These are phyloP conservation scores for Littorina saxatilis DNA, from an alignment of 1,140 invertebrate genomes.

Conservation along the genomic window DNA sequence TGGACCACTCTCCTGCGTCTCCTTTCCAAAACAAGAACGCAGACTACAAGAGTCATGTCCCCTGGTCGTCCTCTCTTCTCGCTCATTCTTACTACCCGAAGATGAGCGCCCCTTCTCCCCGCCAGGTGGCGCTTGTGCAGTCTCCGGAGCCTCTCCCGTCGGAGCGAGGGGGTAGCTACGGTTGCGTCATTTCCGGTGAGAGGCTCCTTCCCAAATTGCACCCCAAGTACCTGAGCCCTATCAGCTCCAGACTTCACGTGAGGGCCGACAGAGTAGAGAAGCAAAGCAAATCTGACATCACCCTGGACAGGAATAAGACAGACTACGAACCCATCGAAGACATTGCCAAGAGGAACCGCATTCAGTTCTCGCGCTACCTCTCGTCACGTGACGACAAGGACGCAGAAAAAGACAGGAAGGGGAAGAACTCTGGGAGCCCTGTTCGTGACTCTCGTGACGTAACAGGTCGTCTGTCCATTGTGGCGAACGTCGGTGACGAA, in stretches of 20 bases:
- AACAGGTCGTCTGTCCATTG: not conserved
- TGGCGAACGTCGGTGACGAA: not conserved
- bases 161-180: not conserved
- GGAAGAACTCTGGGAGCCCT: not conserved
- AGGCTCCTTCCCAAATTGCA: slow-evolving; percentile 33
- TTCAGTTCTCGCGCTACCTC: slow-evolving; percentile 41
- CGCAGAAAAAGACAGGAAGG: not conserved
- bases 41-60: slow-evolving; percentile 33
- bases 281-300: slow-evolving; percentile 17
- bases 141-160: not conserved
- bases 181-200: slow-evolving; percentile 32
- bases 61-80: slow-evolving; percentile 45
- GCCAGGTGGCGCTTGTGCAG: not conserved
- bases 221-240: slow-evolving; percentile 43
- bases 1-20: slow-evolving; percentile 23
- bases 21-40: slow-evolving; percentile 34
- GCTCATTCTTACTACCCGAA: slow-evolving; percentile 41
- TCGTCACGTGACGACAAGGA: slow-evolving; percentile 6
- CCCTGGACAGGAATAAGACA: slow-evolving; percentile 51
- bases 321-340: slow-evolving; percentile 57
- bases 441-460: not conserved
- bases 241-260: slow-evolving; percentile 22
- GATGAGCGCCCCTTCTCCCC: slow-evolving; percentile 5
- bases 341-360: slow-evolving; percentile 52
- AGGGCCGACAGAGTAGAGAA: not conserved